phyloP scores from a whole-genome alignment of 2,113 vertebrate genomes.

The Percina caprodes region DNA sequence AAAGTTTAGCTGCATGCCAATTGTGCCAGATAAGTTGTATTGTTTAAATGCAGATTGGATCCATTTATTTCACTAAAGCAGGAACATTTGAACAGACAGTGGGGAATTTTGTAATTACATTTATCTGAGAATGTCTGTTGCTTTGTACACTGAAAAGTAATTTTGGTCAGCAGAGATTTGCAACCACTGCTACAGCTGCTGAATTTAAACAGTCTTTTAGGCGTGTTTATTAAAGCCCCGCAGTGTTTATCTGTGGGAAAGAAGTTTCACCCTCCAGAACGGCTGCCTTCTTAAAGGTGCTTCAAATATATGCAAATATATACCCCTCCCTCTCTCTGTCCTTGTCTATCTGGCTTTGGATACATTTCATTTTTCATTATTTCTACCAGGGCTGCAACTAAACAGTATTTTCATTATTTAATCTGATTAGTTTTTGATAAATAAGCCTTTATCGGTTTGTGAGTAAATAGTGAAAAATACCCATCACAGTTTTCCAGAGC shows the following conservation, averaged over 20 bases:
- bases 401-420: neutral
- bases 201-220: conserved; percentile 72
- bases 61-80: conserved; percentile 58
- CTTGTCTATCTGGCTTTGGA: conserved; percentile 43
- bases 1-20: conserved; percentile 51
- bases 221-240: conserved; percentile 64
- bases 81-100: conserved; percentile 61
- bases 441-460: neutral
- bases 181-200: conserved; percentile 44
- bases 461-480: conserved; percentile 1
- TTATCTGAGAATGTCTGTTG: conserved; percentile 73
- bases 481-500: neutral
- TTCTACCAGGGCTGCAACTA: neutral
- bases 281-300: conserved; percentile 59
- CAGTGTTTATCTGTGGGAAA: conserved; percentile 60
- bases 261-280: conserved; percentile 53
- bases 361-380: conserved; percentile 45
- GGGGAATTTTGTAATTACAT: conserved; percentile 75
- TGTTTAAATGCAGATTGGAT: conserved; percentile 75
- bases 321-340: conserved; percentile 24
- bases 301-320: conserved; percentile 66
- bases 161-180: conserved; percentile 72
- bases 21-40: conserved; percentile 57
- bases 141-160: conserved; percentile 68
- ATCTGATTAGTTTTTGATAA: neutral